These are phyloP conservation scores for Zoroaster sp. DNA, from an alignment of 53 echinoderm and acorn worm species.

Conservation along the genomic window DNA sequence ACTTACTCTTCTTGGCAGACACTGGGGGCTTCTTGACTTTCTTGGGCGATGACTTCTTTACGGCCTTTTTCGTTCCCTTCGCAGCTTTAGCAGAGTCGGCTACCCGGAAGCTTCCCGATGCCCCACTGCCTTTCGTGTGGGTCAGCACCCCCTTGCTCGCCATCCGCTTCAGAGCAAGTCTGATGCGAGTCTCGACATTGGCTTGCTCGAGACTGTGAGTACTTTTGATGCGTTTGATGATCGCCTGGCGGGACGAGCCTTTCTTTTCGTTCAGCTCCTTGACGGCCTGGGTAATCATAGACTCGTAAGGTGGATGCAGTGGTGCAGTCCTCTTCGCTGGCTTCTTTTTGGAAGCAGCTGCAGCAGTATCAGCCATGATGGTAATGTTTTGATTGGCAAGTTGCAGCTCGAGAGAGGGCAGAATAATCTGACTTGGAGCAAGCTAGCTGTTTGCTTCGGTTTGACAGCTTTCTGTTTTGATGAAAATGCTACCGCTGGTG, in stretches of 20 bases:
- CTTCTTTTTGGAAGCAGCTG: constrained; percentile 53
- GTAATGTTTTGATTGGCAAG: constrained; percentile 12
- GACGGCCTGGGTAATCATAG: constrained; percentile 82
- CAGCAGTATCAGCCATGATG: constrained; percentile 41
- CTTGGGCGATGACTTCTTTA: constrained; percentile 56
- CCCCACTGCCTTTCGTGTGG: constrained; percentile 87
- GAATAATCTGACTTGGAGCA: neutral
- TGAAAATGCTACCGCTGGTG: constrained; percentile 35
- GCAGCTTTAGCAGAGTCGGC: constrained; percentile 55
- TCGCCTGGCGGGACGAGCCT: constrained; percentile 90
- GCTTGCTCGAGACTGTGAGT: constrained; percentile 77
- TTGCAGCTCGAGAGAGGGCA: constrained; percentile 36
- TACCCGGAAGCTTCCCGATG: constrained; percentile 79
- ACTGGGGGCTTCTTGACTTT: constrained; percentile 69
- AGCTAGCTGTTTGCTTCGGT: neutral
- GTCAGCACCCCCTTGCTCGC: constrained; percentile 56
- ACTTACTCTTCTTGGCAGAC: constrained; percentile 62
- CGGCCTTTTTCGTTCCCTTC: constrained; percentile 34
- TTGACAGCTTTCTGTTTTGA: constrained; percentile 1
- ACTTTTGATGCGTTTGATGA: constrained; percentile 72
- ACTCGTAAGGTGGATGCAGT: constrained; percentile 78
- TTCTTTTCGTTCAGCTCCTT: constrained; percentile 68
- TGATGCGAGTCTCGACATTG: constrained; percentile 70
- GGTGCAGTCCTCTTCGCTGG: constrained; percentile 61
- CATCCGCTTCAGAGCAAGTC: constrained; percentile 78